These are phyloP conservation scores for Clarias platycephalus DNA, from an alignment of 2,797 vertebrate genomes.

Conservation along the genomic window DNA sequence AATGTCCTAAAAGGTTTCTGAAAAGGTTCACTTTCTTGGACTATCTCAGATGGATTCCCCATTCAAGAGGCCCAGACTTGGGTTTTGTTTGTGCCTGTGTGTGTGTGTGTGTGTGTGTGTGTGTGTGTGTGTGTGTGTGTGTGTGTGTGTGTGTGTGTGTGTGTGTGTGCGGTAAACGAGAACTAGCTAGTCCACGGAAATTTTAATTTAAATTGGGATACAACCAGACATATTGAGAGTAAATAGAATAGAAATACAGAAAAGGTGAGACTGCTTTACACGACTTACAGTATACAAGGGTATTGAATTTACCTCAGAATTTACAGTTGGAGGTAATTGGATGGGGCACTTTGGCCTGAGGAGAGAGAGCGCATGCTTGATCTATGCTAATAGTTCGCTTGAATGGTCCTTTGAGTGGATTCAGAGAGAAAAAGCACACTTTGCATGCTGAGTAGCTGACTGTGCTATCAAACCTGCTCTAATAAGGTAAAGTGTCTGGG, in stretches of 20 bases:
- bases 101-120: neutral
- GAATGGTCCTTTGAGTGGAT: constrained; percentile 22
- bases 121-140: neutral
- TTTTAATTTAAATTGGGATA: neutral
- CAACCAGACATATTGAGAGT: neutral
- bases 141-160: neutral
- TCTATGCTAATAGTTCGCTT: constrained; percentile 18
- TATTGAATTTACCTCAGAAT: neutral
- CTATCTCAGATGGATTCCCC: neutral
- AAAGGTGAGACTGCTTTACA: neutral
- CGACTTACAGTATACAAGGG: neutral
- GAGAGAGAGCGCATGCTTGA: neutral
- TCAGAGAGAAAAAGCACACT: neutral
- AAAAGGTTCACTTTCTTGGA: neutral
- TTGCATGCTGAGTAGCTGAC: neutral
- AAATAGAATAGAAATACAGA: neutral
- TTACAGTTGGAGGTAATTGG: constrained; percentile 9
- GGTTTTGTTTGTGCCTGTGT: neutral
- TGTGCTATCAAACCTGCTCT: constrained; percentile 10
- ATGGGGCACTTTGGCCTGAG: neutral
- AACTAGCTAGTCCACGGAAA: neutral
- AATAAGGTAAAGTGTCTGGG: too few species aligned
- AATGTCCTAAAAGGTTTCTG: neutral
- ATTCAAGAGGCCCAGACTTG: neutral
- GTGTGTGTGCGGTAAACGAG: neutral